Evolutionary conservation across 2,888 invertebrate species (phyloP), one percentile per base, ranked within the genome.

Genomic region (Epistrophe eligans): DNA sequence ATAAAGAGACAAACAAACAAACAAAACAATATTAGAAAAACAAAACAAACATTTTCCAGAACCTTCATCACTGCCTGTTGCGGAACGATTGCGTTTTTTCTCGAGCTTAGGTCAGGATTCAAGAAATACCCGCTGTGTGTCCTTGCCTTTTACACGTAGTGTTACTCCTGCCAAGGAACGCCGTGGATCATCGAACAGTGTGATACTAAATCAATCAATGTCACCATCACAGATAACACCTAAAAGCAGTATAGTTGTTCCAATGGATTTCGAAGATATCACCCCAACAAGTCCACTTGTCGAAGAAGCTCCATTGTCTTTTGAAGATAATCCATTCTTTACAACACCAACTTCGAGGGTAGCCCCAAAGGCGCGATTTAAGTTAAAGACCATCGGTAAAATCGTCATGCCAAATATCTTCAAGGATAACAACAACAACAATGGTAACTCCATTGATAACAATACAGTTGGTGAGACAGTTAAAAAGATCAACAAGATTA

Each of bases 41-140:
- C 32, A 55, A 55, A 32, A 15, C 67, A 45, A 74, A 82, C 43
- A 62, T 74, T 67, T 88, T 89, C 57, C 90, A 92, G 92, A 93
- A 81, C 92, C 92, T 45, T 92, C 92, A 81, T 92, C 92, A 24
- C 88, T 93, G 70, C 91, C 92, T 72, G 89, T 92, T 58, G 91
- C 92, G 80, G 92, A 93, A 88, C 90, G 93, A 6, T 89, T 92
- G 80, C 91, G 91, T 71, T 92, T 93, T 89, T 92, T 92, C 87
- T 92, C 91, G 88, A 92, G 89, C 79, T 90, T 92, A 17, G 91
- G 91, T 80, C 91, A 90, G 19, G 73, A 19, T 71, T 55, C 60
- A 9, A 32, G 74, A 35, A 79, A 38, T 64, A 88, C 66, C 48
- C 77, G 84, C 24, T 67, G 77, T n/a, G 48, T 66, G 48, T 77